Base-by-base conservation (phyloP, 2,888 invertebrate genomes). In the Cyrtodaria siliqua region DNA sequence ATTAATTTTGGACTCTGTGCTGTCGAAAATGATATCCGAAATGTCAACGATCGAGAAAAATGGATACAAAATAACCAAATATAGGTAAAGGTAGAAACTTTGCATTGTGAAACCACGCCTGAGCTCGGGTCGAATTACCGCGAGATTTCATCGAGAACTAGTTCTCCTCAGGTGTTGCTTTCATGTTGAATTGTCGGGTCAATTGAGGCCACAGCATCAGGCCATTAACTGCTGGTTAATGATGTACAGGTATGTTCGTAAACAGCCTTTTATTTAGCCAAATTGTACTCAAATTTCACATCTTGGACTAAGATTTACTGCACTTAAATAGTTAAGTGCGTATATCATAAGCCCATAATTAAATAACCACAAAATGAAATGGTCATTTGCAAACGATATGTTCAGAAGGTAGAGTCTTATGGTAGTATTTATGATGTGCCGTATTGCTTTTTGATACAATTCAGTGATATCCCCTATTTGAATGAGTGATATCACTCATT, bases 211-310 rank as follows among this genome's bases (percentile, higher is more conserved):
- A 63, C 44, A 23, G n/a, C 59, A 57, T 42, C 52, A 63, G 42
- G 71, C 55, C 71, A 70, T 77, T 77, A 77, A 77, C 77, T 71
- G 67, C 63, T 52, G 63, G 71, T 77, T 77, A 77, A 77, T 60
- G 77, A 77, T 72, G 62, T 63, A 68, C 77, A 77, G 71, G 67
- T 68, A 77, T 77, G 77, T 66, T 68, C 77, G 26, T 77, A 68
- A 77, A 71, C 55, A 18, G 55, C 56, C 16, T 16, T 47, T 47
- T 56, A 56, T 24, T 38, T 50, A 20, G 62, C 52, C 44, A 16
- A 44, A 44, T 44, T 44, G 4, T 9, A 44, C 44, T 44, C 6
- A 9, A 12, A 20, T 6, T 16, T 44, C 6, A 16, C 20, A 16
- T 44, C 6, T 44, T 9, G 16, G 44, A 44, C 20, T 3, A 16